Conservation (phyloP, 2,888 invertebrate genomes). For the Molorchus minor region DNA sequence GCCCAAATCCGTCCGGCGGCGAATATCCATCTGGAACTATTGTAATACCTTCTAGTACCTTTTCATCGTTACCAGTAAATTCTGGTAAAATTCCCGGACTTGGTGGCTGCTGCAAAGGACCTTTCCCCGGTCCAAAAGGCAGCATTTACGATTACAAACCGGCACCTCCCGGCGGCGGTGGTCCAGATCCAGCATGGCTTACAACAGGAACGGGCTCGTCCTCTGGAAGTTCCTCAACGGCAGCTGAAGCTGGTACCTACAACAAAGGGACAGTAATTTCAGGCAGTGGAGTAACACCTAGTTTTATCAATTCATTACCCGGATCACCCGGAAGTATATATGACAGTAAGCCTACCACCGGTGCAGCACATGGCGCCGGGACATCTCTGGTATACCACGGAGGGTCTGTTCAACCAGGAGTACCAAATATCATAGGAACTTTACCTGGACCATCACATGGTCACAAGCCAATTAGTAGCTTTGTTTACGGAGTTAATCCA, state of each 20-base stretch:
- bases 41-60: too few species aligned
- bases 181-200: slow-evolving; percentile 29
- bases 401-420: not conserved
- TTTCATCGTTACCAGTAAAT: too few species aligned
- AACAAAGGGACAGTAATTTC: not conserved
- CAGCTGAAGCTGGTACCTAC: not conserved
- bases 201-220: slow-evolving; percentile 19
- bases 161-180: slow-evolving; percentile 33
- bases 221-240: not conserved
- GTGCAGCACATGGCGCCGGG: not conserved
- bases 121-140: slow-evolving; percentile 46
- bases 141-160: slow-evolving; percentile 45
- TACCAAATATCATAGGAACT: not conserved
- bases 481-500: too few species aligned
- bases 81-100: not conserved
- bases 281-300: not conserved
- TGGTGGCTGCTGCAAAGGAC: slow-evolving; percentile 41
- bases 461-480: too few species aligned
- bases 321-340: slow-evolving; percentile 37
- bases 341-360: slow-evolving; percentile 31
- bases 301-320: slow-evolving; percentile 30
- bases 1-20: too few species aligned
- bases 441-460: not conserved
- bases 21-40: too few species aligned
- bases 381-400: not conserved